phyloP scores from a whole-genome alignment of 2,797 vertebrate genomes.

The Arrhamphus sclerolepis region DNA sequence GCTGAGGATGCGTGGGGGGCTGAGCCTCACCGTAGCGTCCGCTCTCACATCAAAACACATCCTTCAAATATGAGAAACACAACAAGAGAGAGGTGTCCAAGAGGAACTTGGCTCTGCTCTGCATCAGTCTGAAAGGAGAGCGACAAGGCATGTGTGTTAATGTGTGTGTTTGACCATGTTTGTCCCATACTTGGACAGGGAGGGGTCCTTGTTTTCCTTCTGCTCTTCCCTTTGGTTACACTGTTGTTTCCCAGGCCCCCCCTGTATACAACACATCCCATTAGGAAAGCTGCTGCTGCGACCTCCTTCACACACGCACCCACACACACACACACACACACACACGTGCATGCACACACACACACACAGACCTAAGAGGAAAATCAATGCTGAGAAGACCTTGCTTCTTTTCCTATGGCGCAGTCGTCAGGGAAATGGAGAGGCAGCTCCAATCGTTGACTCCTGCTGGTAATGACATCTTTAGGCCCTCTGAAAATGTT shows the following conservation, averaged over 20 bases:
- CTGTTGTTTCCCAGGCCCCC: constrained; percentile 73
- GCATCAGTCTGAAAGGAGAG: constrained; percentile 40
- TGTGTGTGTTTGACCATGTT: constrained; percentile 62
- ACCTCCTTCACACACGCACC: constrained; percentile 34
- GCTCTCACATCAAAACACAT: constrained; percentile 53
- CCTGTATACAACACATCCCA: constrained; percentile 70
- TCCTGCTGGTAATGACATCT: constrained; percentile 67
- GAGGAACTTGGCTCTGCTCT: constrained; percentile 33
- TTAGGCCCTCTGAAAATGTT: constrained; percentile 32
- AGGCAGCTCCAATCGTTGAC: constrained; percentile 66
- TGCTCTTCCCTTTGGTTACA: constrained; percentile 77
- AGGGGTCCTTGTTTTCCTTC: constrained; percentile 77
- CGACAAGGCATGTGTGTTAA: constrained; percentile 44
- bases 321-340: constrained; percentile 20
- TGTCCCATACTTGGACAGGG: constrained; percentile 70
- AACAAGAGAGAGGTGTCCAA: constrained; percentile 43
- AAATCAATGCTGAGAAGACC: constrained; percentile 79
- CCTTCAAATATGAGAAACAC: constrained; percentile 29
- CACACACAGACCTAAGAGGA: constrained; percentile 55
- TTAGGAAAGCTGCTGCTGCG: constrained; percentile 64
- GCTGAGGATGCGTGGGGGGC: not conserved
- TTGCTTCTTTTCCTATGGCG: constrained; percentile 76
- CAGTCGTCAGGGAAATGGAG: constrained; percentile 79
- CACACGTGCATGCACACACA: constrained; percentile 10
- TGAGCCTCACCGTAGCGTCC: constrained; percentile 7